phyloP scores from a whole-genome alignment of 2,888 invertebrate species.

The Norana najaformis region DNA sequence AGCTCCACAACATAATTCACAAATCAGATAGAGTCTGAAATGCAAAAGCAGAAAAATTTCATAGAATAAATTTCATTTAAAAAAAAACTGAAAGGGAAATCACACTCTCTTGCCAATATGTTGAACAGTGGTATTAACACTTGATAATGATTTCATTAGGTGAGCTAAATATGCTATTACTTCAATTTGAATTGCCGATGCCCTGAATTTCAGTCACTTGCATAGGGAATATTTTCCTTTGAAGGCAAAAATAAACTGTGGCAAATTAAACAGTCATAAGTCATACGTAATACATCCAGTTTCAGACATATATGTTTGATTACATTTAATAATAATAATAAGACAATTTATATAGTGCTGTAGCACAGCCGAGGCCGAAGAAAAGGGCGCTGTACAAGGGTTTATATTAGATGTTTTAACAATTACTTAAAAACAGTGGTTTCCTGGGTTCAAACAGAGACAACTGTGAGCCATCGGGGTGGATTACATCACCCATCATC shows the following conservation, averaged over 20 bases:
- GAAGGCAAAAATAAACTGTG: background rate
- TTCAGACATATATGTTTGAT: no score
- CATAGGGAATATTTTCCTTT: background rate
- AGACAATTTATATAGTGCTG: no score
- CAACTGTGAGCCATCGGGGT: no score
- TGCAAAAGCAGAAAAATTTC: background rate
- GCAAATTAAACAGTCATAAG: no score
- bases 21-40: background rate
- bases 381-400: no score
- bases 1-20: background rate
- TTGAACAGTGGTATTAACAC: background rate
- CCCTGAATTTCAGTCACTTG: background rate
- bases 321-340: no score
- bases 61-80: background rate
- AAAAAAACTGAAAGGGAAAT: background rate
- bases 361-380: no score
- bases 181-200: background rate
- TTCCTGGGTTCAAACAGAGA: background rate
- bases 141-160: background rate
- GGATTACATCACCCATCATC: no score
- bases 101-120: background rate
- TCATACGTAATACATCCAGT: background rate
- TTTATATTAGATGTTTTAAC: background rate
- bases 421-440: background rate
- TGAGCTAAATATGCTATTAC: background rate